Base-by-base conservation (phyloP, 2,797 vertebrate genomes). In the Sebastes itinus region DNA sequence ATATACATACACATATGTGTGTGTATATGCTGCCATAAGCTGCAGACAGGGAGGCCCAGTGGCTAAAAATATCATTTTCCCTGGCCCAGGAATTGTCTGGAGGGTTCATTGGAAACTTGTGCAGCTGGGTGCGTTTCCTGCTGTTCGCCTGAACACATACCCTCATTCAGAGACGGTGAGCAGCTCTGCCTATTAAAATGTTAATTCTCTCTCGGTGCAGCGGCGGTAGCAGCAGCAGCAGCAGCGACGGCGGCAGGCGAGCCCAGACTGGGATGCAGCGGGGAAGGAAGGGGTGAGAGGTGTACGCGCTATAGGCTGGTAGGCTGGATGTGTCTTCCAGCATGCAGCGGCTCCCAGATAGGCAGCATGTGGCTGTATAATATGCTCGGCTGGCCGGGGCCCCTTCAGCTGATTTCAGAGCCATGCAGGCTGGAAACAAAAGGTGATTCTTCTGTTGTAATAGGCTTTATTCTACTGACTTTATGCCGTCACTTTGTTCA, bases 171-270 rank as follows among this genome's bases (percentile, higher is more conserved):
- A 94, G 94, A 92, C 88, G 92, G 91, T 89, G 92, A 94, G 92
- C 92, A 92, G 94, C 94, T 94, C 93, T 95, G 93, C 94, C 95
- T 96, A 96, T 96, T 96, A 96, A 96, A 96, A 96, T 96, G 95
- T 96, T 96, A 96, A 96, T 96, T 96, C 95, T 90, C 89, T 92
- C 92, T 94, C 83, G 82, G 89, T 93, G 94, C 91, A 87, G 91
- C 71, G 80, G 89, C 55, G 23, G 85, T 9, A 46, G 65, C 56
- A 75, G 65, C 55, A 84, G 77, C 58, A 80, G 78, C 59, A 80
- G 87, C 89, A 81, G 89, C 27, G 71, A 52, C 55, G 38, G 86
- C 58, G 87, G 87, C 89, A 89, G 88, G 89, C 86, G 22, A 74
- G 71, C 77, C 89, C 89, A 92, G 93, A 85, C 92, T 91, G 89